phyloP scores from a whole-genome alignment of 2,797 vertebrate species.

The Sarcoramphus papa region DNA sequence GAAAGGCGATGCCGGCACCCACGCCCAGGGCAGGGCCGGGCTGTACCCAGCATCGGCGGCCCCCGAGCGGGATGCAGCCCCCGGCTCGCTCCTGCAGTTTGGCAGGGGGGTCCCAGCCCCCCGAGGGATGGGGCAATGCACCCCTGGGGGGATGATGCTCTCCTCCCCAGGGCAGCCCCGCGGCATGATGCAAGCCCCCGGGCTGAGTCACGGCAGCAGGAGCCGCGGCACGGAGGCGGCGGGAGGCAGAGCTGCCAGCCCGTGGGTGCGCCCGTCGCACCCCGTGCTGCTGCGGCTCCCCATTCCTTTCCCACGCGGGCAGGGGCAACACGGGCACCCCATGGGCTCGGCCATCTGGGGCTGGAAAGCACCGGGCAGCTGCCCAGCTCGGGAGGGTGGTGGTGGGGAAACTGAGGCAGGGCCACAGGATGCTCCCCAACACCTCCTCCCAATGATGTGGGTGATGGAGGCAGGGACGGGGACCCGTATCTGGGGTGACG shows the following conservation, averaged over 20 bases:
- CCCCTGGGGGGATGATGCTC: background rate
- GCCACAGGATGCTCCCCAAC: rapidly evolving
- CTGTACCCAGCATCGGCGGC: background rate
- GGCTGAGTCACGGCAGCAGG: background rate
- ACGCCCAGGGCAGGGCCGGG: background rate
- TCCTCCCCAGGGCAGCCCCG: background rate
- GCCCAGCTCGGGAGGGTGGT: background rate
- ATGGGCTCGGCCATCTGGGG: rapidly evolving
- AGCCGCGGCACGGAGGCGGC: background rate
- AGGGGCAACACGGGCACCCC: background rate
- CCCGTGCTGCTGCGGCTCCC: background rate
- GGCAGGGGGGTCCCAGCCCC: background rate
- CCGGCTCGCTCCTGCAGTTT: rapidly evolving
- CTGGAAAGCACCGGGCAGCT: background rate
- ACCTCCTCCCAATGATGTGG: rapidly evolving
- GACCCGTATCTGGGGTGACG: background rate
- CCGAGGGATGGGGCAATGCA: rapidly evolving
- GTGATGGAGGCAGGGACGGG: background rate
- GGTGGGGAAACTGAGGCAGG: background rate
- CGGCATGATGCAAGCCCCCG: background rate
- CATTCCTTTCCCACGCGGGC: constrained; percentile 44
- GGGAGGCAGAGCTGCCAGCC: background rate
- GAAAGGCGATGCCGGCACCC: background rate
- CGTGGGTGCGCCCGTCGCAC: background rate
- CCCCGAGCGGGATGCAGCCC: rapidly evolving